Base-by-base conservation (phyloP, 2,797 vertebrate genomes). In the Sebastolobus altivelis region DNA sequence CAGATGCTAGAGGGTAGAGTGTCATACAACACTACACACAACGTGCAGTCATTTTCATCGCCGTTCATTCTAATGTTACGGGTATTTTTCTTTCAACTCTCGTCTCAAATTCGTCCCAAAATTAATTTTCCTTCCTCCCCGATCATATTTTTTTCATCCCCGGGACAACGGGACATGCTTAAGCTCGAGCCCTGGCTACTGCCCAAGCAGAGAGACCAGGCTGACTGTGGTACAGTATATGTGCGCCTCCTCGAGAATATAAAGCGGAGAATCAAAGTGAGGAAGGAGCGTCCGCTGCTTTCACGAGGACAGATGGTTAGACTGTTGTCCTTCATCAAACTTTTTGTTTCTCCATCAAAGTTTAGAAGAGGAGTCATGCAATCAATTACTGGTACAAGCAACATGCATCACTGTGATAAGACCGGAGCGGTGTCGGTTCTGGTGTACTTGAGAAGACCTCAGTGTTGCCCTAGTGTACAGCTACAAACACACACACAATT, bases 271-370 rank as follows among this genome's bases (percentile, higher is more conserved):
- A 25, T 25, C 77, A 77, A 70, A 86, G 63, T 14, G n/a, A 55
- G 43, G 60, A 20, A 54, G 46, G 75, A 84, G 79, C 58, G 84
- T 58, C 56, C 25, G 25, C 54, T 68, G 70, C 82, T 75, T 79
- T 86, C 38, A 78, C 65, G 69, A 54, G 27, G 62, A 81, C 1
- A 38, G 74, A 82, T 67, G 49, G 0, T 84, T 5, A 72, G 46
- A 20, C 61, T 22, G 27, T 10, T 33, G 74, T 67, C 78, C 65
- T 81, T 79, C 56, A 61, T 73, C 55, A 65, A 58, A 62, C 27
- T 33, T 76, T 6, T 79, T 86, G 66, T 86, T 77, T 65, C 54
- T 49, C 25, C 73, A 71, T 83, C 73, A 20, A 73, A 82, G 80
- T 87, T 76, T 2, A 43, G 37, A 71, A 29, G 27, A 22, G 55